Conservation (phyloP, 2,797 vertebrate genomes). For the Acestrorhynchus altus region DNA sequence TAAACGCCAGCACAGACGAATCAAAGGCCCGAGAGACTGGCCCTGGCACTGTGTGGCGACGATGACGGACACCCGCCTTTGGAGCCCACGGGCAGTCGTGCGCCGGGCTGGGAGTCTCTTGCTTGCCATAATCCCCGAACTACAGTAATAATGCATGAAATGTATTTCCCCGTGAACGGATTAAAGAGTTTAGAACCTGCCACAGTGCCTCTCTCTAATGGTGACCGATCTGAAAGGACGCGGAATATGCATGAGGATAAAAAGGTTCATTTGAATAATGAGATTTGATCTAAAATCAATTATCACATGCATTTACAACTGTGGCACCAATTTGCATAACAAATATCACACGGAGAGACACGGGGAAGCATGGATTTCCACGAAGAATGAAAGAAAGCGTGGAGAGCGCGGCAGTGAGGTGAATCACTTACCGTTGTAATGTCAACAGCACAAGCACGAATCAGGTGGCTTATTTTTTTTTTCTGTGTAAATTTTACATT, state of each 20-base stretch:
- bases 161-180: conserved; percentile 25
- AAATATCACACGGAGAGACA: conserved; percentile 16
- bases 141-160: conserved; percentile 23
- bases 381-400: conserved; percentile 1
- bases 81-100: neutral
- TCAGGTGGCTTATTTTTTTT: neutral
- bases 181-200: conserved; percentile 19
- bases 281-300: conserved; percentile 53
- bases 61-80: neutral
- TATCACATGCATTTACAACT: conserved; percentile 42
- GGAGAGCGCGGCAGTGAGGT: neutral
- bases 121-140: conserved; percentile 19
- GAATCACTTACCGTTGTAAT: neutral
- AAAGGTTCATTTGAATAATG: conserved; percentile 47
- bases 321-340: conserved; percentile 31
- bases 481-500: conserved; percentile 5
- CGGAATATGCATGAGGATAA: conserved; percentile 41
- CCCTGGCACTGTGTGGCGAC: neutral
- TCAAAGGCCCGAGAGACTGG: neutral
- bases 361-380: neutral
- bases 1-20: neutral
- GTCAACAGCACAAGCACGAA: neutral
- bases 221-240: conserved; percentile 20
- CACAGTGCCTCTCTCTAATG: conserved; percentile 1
- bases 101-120: neutral